Evolutionary conservation across 2,113 vertebrate species (phyloP), one percentile per base, ranked within the genome.

Genomic region (Conger conger): DNA sequence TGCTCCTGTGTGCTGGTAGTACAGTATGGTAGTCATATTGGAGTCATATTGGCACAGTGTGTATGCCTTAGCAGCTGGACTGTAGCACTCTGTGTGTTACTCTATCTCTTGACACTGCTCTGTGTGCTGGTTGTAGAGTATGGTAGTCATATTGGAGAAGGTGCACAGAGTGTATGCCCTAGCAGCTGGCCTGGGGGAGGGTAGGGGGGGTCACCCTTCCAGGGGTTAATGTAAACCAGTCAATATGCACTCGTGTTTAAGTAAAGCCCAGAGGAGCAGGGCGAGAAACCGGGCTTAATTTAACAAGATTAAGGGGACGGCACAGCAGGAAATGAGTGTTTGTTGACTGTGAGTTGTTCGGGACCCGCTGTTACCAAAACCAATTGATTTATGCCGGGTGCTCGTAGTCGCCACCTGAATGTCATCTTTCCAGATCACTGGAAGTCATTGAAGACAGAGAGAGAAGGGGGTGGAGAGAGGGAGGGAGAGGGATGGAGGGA

Each of bases 291-390:
- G 36, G 83, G 36, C 53, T 63, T 63, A 30, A 36, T 37, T 42
- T 79, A 84, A 84, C 83, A 84, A 36, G 83, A 84, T 84, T 84
- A 79, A 13, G 36, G 77, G 50, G 37, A 63, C 76, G 80, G 45
- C 6, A 50, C 45, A 57, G 50, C 83, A 80, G 76, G 83, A 80
- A 84, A 57, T 60, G 16, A 73, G 68, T 27, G n/a, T 33, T 73
- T 73, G 68, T 73, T 73, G 27, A 36, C 83, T 33, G 27, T n/a
- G 54, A 63, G 83, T 79, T 60, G 57, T 84, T 84, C 76, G 40
- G 76, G 78, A 63, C 76, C 77, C 35, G 13, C 53, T 30, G 35
- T 63, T 38, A 80, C 83, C 76, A 80, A 84, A 80, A 79, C 83
- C 27, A 50, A 84, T 84, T 80, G 83, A 84, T 84, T 84, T 79